Conservation (phyloP, 2,113 vertebrate species). For the Coreoperca whiteheadi region DNA sequence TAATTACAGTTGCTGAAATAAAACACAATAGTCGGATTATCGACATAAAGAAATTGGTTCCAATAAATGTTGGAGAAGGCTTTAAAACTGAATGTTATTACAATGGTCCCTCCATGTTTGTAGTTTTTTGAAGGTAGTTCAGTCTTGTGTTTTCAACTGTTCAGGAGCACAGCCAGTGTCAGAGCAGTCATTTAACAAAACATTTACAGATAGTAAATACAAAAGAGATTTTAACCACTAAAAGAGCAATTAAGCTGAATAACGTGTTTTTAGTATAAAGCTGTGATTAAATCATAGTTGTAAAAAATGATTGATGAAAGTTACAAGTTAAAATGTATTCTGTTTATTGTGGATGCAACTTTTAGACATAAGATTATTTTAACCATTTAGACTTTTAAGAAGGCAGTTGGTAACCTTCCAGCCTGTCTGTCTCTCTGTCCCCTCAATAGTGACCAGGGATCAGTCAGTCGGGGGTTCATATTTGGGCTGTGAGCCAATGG, state of each 20-base stretch:
- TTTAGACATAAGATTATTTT: background rate
- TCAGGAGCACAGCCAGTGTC: background rate
- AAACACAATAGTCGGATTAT: background rate
- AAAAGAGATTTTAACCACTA: background rate
- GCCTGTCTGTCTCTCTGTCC: background rate
- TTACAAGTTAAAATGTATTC: background rate
- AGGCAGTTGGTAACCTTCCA: background rate
- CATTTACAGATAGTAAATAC: background rate
- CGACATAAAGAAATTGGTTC: background rate
- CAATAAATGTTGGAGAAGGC: background rate
- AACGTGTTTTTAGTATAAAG: too few relatives aligned
- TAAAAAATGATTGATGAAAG: background rate
- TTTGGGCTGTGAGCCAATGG: constrained; percentile 82
- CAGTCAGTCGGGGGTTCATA: constrained; percentile 80
- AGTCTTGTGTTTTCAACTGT: background rate
- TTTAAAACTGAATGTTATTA: background rate
- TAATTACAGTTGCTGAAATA: background rate
- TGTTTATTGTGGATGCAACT: background rate
- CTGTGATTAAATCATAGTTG: background rate
- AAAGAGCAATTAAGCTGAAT: background rate
- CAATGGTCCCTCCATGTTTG: background rate
- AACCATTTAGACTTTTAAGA: background rate
- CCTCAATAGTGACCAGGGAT: constrained; percentile 70
- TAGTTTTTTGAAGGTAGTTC: background rate
- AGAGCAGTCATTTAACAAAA: background rate